Evolutionary conservation across 2,888 invertebrate genomes (phyloP).

Genomic region (Lamellibrachia columna): DNA sequence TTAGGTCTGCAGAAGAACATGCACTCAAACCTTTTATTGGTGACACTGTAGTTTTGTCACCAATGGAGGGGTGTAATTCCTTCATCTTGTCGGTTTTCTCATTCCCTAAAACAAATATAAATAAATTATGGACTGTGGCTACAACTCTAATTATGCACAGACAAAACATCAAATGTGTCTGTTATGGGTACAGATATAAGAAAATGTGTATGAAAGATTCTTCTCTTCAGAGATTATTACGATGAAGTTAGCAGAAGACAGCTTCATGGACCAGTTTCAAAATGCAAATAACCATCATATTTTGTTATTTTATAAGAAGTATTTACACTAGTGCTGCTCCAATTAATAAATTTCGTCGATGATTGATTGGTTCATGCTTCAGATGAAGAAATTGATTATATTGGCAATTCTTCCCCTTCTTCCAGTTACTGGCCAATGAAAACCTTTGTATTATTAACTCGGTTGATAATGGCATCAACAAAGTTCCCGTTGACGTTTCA

Average conservation of each 20-base stretch:
- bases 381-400: no score
- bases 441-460: no score
- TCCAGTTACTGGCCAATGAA: no score
- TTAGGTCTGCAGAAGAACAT: not conserved
- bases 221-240: no score
- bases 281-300: not conserved
- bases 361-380: no score
- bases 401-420: no score
- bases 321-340: not conserved
- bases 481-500: no score
- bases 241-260: not conserved
- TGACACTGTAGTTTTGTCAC: not conserved
- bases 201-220: not conserved
- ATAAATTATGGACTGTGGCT: not conserved
- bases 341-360: no score
- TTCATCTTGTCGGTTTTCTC: not conserved
- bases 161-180: not conserved
- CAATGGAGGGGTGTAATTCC: not conserved
- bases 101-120: not conserved
- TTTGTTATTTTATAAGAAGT: not conserved
- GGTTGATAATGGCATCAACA: no score
- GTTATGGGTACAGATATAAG: not conserved
- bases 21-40: not conserved
- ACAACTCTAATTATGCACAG: not conserved
- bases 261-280: not conserved